phyloP scores from a whole-genome alignment of 2,888 invertebrate species.

The Scaptodrosophila latifasciaeformis region DNA sequence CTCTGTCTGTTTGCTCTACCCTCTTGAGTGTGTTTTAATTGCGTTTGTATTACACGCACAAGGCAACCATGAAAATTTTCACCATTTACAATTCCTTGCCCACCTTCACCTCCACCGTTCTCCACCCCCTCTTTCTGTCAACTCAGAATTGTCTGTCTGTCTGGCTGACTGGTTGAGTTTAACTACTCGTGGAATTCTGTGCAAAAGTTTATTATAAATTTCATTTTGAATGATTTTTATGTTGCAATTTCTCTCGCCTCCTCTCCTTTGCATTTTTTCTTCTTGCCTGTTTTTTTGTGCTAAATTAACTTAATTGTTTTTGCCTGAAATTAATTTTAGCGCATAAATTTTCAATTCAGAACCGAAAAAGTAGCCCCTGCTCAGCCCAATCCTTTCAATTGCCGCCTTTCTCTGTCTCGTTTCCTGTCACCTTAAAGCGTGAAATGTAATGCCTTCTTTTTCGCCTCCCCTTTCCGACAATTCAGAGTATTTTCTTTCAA shows the following conservation, averaged over 20 bases:
- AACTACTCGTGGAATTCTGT: constrained; percentile 17
- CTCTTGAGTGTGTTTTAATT: constrained; percentile 64
- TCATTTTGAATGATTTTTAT: constrained; percentile 62
- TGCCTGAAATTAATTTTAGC: constrained; percentile 67
- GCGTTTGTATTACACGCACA: constrained; percentile 65
- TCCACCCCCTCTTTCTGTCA: constrained; percentile 21
- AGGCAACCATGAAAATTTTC: constrained; percentile 59
- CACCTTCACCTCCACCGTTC: neutral
- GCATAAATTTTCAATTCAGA: constrained; percentile 62
- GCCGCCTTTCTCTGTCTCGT: neutral
- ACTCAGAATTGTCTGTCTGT: neutral
- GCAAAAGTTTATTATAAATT: constrained; percentile 63
- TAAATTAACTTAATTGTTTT: constrained; percentile 68
- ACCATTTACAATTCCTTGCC: constrained; percentile 29
- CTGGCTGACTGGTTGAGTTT: neutral
- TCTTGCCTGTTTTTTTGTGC: constrained; percentile 38
- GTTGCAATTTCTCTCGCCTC: constrained; percentile 50
- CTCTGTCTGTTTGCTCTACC: constrained; percentile 50
- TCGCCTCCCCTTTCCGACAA: constrained; percentile 57
- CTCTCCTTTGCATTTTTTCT: constrained; percentile 1
- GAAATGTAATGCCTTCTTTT: constrained; percentile 57
- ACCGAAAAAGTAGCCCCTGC: constrained; percentile 31
- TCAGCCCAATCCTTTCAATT: neutral
- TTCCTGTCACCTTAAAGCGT: constrained; percentile 61
- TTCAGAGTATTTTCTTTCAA: too few species aligned